Evolutionary conservation across 1,140 invertebrate species (phyloP), one percentile per base, ranked within the genome.

Genomic region (Prorops nasuta): DNA sequence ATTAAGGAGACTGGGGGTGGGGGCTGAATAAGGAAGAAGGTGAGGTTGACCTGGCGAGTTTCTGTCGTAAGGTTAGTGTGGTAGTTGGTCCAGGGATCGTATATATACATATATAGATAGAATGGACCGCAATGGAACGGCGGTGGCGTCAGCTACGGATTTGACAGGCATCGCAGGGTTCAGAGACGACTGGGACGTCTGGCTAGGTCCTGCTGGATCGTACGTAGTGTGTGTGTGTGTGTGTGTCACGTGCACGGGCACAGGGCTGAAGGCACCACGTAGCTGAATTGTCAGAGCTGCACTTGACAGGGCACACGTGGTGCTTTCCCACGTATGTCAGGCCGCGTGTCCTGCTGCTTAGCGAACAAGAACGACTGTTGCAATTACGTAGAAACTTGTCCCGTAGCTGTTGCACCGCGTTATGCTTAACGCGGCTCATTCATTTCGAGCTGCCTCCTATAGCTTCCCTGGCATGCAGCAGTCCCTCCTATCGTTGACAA

Each of bases 231-330:
- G n/a, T n/a, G n/a, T n/a, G n/a, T n/a, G n/a, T n/a, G n/a, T n/a
- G n/a, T n/a, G n/a, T n/a, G 63, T 66, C 62, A 66, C 51, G 57
- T 52, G 62, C 63, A 66, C 35, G 39, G 42, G 49, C 38, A 44
- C 35, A 41, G 49, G n/a, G n/a, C n/a, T n/a, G n/a, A n/a, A n/a
- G n/a, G n/a, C n/a, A n/a, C n/a, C 58, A 50, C 42, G 49, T 8
- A 31, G 31, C 18, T 36, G 43, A 44, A 35, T 31, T 55, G 43
- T 61, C 58, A 42, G 21, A 12, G 32, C 55, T 66, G 62, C 54
- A 50, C 48, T 52, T 61, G 63, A 64, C 63, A 66, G 44, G 44
- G 37, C 56, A 54, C 63, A 62, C 59, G 61, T 57, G 63, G 58
- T 43, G 51, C 38, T 64, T 60, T 66, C 59, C 60, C 63, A 55